Conservation (phyloP, 2,797 vertebrate genomes). For the Spatula clypeata region DNA sequence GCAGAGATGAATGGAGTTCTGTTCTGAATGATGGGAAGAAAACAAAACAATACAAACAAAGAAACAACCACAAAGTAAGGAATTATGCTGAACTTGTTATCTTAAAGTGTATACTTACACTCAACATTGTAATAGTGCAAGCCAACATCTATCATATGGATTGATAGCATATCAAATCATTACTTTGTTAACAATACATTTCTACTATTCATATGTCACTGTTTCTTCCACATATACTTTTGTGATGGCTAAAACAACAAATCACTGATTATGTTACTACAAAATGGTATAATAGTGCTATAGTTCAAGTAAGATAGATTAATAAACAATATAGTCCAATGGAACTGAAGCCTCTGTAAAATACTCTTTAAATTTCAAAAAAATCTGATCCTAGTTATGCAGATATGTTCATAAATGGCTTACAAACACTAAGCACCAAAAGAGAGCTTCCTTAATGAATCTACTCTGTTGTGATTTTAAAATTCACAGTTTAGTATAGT, state of each 20-base stretch:
- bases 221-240: neutral
- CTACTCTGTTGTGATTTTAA: neutral
- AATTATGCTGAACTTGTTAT: neutral
- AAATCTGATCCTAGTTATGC: neutral
- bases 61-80: neutral
- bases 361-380: neutral
- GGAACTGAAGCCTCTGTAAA: neutral
- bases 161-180: neutral
- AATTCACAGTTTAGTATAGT: neutral
- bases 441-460: neutral
- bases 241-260: neutral
- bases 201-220: neutral
- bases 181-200: neutral
- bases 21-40: neutral
- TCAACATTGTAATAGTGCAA: neutral
- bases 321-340: neutral
- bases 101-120: neutral
- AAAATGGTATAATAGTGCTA: neutral
- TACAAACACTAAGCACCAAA: neutral
- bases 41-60: neutral
- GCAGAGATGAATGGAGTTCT: fast-evolving
- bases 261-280: neutral
- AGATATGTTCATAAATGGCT: neutral
- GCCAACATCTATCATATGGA: neutral
- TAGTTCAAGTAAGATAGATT: neutral